phyloP scores from a whole-genome alignment of 2,113 vertebrate species.

The Zosterops japonicus region DNA sequence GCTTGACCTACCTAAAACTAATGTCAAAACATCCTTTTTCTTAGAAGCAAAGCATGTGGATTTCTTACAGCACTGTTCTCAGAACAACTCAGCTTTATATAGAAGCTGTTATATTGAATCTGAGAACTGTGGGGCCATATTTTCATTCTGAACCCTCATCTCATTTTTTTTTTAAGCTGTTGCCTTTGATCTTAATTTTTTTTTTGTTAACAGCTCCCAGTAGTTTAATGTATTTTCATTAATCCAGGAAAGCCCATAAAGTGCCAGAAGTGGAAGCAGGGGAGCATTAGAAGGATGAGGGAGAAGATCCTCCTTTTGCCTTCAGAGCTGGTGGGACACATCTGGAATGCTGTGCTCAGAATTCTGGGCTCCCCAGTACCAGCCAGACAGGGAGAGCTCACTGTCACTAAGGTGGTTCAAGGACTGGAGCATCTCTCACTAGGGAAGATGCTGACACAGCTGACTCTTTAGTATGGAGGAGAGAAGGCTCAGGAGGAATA shows the following conservation, averaged over 20 bases:
- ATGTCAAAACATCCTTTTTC: background rate
- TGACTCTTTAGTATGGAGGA: background rate
- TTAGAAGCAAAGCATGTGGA: background rate
- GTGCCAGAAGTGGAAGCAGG: background rate
- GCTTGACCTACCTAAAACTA: background rate
- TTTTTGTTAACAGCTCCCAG: background rate
- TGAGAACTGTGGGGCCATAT: background rate
- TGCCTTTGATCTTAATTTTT: background rate
- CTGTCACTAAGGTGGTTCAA: background rate
- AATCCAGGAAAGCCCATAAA: background rate
- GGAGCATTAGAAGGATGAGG: background rate
- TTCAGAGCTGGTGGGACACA: background rate
- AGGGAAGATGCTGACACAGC: background rate
- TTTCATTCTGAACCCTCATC: background rate
- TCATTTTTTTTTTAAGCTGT: background rate
- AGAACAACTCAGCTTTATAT: background rate
- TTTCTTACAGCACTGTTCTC: background rate
- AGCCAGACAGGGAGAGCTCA: background rate
- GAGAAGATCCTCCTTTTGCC: background rate
- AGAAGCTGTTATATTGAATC: background rate
- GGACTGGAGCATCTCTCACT: background rate
- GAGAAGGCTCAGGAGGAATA: background rate
- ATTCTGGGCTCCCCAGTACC: accelerated
- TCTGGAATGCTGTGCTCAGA: background rate
- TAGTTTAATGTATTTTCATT: background rate